These are phyloP conservation scores for Oophaga sylvatica DNA, from an alignment of 2,797 vertebrate species.

Conservation along the genomic window DNA sequence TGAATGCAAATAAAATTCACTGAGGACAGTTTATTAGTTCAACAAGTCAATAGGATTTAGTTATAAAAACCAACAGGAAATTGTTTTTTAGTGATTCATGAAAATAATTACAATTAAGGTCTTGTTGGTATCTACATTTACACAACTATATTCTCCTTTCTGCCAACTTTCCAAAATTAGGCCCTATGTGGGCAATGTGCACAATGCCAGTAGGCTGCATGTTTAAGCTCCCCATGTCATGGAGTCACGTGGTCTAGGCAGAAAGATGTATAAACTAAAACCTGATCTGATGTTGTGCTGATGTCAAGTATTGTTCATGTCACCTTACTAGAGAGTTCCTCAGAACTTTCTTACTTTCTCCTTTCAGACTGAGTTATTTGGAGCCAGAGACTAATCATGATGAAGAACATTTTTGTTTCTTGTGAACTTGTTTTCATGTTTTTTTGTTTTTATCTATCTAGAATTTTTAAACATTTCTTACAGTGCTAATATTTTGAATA, in stretches of 20 bases:
- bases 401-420: not conserved
- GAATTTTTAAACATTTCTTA: not conserved
- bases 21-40: not conserved
- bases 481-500: not conserved
- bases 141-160: not conserved
- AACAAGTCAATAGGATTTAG: not conserved
- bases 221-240: not conserved
- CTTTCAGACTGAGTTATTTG: constrained; percentile 9
- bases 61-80: not conserved
- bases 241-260: not conserved
- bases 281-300: not conserved
- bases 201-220: not conserved
- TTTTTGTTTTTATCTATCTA: not conserved
- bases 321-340: constrained; percentile 4
- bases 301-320: not conserved
- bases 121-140: not conserved
- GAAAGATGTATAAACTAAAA: not conserved
- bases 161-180: not conserved
- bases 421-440: not conserved
- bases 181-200: not conserved
- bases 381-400: not conserved
- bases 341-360: not conserved
- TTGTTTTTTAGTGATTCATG: not conserved
- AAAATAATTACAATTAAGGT: not conserved
- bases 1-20: not conserved